Percentiles rank a stretch among this genome's conserved stretches.
These are phyloP conservation scores for Cryptocephalus primarius DNA, from an alignment of 2,888 invertebrate genomes.

Conservation along the genomic window DNA sequence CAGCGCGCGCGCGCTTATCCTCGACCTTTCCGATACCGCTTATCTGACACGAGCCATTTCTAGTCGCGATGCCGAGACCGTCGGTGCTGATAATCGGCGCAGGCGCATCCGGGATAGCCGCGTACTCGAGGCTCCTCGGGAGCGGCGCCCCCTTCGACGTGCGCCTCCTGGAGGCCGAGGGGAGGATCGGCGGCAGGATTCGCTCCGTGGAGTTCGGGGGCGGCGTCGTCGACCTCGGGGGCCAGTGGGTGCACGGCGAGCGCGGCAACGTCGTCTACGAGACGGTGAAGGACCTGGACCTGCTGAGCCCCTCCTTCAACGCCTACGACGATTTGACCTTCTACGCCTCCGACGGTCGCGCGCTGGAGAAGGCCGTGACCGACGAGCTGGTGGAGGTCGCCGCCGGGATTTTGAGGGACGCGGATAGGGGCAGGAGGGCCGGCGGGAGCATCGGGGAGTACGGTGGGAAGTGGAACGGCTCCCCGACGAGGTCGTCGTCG, in stretches of 20 bases:
- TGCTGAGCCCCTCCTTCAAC: constrained; percentile 14
- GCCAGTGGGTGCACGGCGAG: constrained; percentile 26
- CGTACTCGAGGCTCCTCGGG: not conserved
- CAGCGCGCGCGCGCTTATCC: too few species aligned
- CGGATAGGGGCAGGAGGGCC: too few species aligned
- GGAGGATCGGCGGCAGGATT: not conserved
- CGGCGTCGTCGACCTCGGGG: not conserved
- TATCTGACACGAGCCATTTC: too few species aligned
- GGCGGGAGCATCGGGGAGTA: not conserved
- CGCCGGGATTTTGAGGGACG: not conserved
- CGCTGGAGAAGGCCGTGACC: constrained; percentile 23
- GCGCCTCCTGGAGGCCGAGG: not conserved
- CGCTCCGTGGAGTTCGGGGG: not conserved
- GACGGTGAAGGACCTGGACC: constrained; percentile 22
- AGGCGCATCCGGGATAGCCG: not conserved
- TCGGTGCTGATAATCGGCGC: not conserved
- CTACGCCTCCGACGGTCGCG: constrained; percentile 24
- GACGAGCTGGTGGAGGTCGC: constrained; percentile 16
- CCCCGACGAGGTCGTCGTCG: constrained; percentile 41
- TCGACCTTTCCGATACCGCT: too few species aligned
- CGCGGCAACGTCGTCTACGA: constrained; percentile 27
- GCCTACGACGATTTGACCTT: constrained; percentile 18
- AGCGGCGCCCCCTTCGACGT: not conserved
- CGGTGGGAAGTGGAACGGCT: constrained; percentile 51
- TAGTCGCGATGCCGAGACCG: not conserved